Conservation (phyloP, 2,888 invertebrate genomes). For the Helleia helle region DNA sequence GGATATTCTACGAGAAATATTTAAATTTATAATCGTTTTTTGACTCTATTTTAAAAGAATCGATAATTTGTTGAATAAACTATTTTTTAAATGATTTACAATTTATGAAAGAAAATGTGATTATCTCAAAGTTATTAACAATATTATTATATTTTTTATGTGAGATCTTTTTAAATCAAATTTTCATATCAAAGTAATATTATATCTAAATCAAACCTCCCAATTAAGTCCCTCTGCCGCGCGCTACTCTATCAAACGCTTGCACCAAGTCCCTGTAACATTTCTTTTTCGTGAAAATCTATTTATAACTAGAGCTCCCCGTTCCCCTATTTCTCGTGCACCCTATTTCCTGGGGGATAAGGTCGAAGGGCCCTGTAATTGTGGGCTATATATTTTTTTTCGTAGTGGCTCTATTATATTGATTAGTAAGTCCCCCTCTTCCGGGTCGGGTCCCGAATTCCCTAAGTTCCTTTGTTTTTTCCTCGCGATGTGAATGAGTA, state of each 20-base stretch:
- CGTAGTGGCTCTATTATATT: slow-evolving; percentile 73
- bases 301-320: slow-evolving; percentile 72
- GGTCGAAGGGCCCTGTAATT: slow-evolving; percentile 23
- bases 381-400: slow-evolving; percentile 50
- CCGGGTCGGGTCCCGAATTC: slow-evolving; percentile 55
- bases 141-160: too few relatives aligned
- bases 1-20: too few relatives aligned
- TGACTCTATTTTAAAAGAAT: too few relatives aligned
- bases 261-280: slow-evolving; percentile 73
- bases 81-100: too few relatives aligned
- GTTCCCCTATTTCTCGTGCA: slow-evolving; percentile 28
- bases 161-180: too few relatives aligned
- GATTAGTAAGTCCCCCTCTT: slow-evolving; percentile 66
- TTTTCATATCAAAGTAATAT: too few relatives aligned
- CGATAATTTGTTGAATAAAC: too few relatives aligned
- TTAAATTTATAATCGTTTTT: too few relatives aligned
- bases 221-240: slow-evolving; percentile 25
- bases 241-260: slow-evolving; percentile 48
- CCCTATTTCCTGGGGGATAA: slow-evolving; percentile 26
- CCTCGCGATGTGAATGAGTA: slow-evolving; percentile 12
- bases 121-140: too few relatives aligned
- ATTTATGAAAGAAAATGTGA: too few relatives aligned
- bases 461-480: slow-evolving; percentile 56
- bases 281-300: slow-evolving; percentile 75
- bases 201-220: too few relatives aligned